Percentiles rank a stretch among this genome's conserved stretches.
Conservation (phyloP, 2,888 invertebrate species). For the Quadriops clusia region DNA sequence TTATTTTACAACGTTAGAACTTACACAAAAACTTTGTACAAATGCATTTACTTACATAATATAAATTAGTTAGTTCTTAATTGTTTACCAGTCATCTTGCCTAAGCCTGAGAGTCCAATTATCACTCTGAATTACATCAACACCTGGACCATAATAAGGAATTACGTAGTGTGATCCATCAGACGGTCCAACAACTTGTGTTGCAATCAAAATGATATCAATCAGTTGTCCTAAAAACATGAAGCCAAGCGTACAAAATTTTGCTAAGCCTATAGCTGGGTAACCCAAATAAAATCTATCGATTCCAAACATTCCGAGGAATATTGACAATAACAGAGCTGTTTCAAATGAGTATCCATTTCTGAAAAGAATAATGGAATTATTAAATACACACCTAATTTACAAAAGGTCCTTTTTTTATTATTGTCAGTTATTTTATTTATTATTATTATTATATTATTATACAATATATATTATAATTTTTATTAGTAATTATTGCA, state of each 20-base stretch:
- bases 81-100: slow-evolving; percentile 63
- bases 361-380: slow-evolving; percentile 39
- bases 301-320: slow-evolving; percentile 94
- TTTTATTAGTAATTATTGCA: not conserved
- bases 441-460: too few relatives aligned
- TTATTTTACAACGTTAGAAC: too few relatives aligned
- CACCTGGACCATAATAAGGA: slow-evolving; percentile 84
- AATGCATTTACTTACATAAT: not conserved
- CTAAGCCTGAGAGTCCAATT: slow-evolving; percentile 75
- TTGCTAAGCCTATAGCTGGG: slow-evolving; percentile 87
- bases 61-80: slow-evolving; percentile 4
- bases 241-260: slow-evolving; percentile 91
- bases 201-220: slow-evolving; percentile 91
- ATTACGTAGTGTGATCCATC: slow-evolving; percentile 92
- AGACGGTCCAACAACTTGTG: slow-evolving; percentile 85
- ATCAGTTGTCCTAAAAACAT: slow-evolving; percentile 91
- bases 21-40: too few relatives aligned
- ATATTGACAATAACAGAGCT: slow-evolving; percentile 84
- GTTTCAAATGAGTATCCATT: slow-evolving; percentile 92
- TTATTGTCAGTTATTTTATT: slow-evolving; percentile 1
- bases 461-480: slow-evolving; percentile 1
- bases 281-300: slow-evolving; percentile 98
- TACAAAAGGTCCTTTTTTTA: too few relatives aligned
- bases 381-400: not conserved
- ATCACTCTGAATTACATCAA: slow-evolving; percentile 67